These are phyloP conservation scores for Zosterops borbonicus DNA, from an alignment of 2,113 vertebrate species.

Conservation along the genomic window DNA sequence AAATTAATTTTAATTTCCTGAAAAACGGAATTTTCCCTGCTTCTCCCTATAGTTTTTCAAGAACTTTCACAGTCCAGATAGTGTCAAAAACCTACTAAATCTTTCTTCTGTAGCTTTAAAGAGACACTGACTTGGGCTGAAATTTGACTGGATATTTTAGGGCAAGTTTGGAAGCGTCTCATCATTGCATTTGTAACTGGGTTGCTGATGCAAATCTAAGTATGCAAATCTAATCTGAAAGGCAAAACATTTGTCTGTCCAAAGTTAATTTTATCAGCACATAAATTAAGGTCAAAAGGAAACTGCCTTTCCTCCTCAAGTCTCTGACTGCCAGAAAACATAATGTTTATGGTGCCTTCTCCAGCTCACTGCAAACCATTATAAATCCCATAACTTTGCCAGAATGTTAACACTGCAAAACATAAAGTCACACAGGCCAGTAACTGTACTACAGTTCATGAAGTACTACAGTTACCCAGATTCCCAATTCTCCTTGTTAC, in stretches of 20 bases:
- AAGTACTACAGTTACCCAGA: neutral
- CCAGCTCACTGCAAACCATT: neutral
- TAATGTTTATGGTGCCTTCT: neutral
- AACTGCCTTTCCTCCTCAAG: neutral
- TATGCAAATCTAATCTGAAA: neutral
- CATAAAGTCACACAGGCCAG: neutral
- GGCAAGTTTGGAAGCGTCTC: neutral
- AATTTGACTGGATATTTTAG: neutral
- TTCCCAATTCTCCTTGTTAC: neutral
- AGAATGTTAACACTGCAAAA: neutral
- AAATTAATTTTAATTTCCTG: neutral
- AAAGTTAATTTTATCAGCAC: neutral
- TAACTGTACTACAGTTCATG: neutral
- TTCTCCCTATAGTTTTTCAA: neutral
- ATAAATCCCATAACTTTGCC: neutral
- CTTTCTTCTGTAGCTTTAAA: neutral
- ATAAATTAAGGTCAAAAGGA: neutral
- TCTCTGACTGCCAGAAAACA: neutral
- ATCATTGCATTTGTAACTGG: neutral
- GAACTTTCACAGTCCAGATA: neutral
- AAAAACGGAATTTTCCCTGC: neutral
- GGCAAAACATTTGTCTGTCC: neutral
- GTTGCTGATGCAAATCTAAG: neutral
- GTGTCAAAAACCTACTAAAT: neutral
- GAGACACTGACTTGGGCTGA: neutral